Conservation (phyloP, 2,113 vertebrate genomes). For the Eupsittula cactorum region DNA sequence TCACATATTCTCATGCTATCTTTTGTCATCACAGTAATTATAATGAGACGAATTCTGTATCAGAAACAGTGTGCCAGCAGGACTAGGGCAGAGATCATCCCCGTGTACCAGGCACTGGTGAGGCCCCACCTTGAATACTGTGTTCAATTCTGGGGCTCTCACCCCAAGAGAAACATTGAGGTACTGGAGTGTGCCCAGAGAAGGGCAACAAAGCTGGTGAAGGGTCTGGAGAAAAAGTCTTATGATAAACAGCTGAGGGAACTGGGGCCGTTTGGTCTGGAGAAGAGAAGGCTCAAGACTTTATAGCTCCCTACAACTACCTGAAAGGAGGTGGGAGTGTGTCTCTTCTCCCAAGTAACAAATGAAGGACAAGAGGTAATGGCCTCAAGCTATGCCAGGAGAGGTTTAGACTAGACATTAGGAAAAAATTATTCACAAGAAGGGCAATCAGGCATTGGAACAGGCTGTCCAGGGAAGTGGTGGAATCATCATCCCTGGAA, state of each 20-base stretch:
- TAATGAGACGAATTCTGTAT: background rate
- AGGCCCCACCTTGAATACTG: background rate
- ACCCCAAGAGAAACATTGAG: accelerated
- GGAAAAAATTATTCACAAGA: background rate
- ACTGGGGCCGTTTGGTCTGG: background rate
- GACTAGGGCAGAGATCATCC: accelerated
- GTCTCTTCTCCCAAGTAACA: background rate
- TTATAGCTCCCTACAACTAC: background rate
- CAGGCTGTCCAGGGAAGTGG: background rate
- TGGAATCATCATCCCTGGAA: background rate
- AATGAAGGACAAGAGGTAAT: background rate
- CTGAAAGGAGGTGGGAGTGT: background rate
- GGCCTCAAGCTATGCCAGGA: background rate
- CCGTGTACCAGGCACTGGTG: accelerated
- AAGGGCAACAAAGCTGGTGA: background rate
- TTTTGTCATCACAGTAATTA: background rate
- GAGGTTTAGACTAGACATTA: background rate
- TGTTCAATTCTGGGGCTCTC: background rate
- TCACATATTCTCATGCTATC: background rate
- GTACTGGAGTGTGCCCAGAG: background rate
- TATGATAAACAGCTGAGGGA: background rate
- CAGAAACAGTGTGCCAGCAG: background rate
- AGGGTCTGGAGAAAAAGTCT: background rate
- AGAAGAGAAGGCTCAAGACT: background rate
- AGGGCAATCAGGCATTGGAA: background rate